Base-by-base conservation (phyloP, 1,140 invertebrate species). In the Drosophila yakuba region DNA sequence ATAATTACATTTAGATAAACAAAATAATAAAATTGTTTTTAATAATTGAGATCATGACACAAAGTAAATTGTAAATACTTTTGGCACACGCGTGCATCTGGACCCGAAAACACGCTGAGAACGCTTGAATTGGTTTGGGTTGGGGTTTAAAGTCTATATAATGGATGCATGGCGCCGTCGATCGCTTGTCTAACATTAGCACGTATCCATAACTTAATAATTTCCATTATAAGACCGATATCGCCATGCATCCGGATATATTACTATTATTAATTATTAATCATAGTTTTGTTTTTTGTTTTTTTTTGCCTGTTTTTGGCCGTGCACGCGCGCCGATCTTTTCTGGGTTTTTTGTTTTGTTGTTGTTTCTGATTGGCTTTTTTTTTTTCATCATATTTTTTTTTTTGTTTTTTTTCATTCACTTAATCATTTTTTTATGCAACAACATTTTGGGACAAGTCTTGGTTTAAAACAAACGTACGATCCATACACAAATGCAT, bases 11-110 rank as follows among this genome's bases (percentile, higher is more conserved):
- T 75, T 74, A 78, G 57, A 63, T 60, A 79, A 75, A 83, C 74
- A 79, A 76, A 74, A 60, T 76, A 84, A 72, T 76, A 76, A 82
- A 79, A 79, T 84, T 75, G 71, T 71, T 74, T 84, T 85, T 80
- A 76, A 76, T 76, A 36, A 80, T 84, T 86, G 83, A 86, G 83
- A 86, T 86, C 83, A 86, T 86, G 83, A 79, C 82, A 74, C 73
- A 77, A 77, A 77, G 74, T 77, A 77, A 77, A 88, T 67, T 86
- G 75, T 72, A 83, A 86, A 86, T 86, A 86, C 83, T 88, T 86
- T 88, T 66, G 83, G 83, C 74, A 86, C 79, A 83, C 83, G 79
- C 78, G 75, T 75, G 71, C 82, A 67, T 52, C 78, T 66, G 52
- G 59, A 66, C 55, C 69, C 80, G 71, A 73, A 72, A 81, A 78